Evolutionary conservation across 2,113 vertebrate genomes (phyloP).

Genomic region (Dendrocopos noguchii): DNA sequence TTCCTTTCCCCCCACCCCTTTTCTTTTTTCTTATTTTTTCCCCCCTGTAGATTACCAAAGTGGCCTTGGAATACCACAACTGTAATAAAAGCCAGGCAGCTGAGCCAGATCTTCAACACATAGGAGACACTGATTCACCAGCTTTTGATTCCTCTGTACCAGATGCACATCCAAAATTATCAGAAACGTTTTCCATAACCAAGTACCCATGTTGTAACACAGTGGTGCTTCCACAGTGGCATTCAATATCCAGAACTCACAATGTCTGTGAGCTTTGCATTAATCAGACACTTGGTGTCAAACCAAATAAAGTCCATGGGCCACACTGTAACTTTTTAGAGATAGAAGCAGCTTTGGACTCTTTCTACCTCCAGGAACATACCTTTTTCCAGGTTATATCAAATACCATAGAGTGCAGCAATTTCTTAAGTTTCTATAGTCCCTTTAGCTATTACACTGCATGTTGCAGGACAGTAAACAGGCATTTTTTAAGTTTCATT

Average conservation of each 20-base stretch:
- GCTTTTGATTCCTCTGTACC: conserved; percentile 21
- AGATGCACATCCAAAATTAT: neutral
- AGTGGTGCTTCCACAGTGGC: conserved; percentile 77
- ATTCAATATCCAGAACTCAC: conserved; percentile 73
- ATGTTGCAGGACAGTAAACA: conserved; percentile 85
- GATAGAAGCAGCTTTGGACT: conserved; percentile 80
- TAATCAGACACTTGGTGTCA: conserved; percentile 66
- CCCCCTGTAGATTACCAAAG: conserved; percentile 83
- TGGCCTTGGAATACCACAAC: conserved; percentile 91
- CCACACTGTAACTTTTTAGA: conserved; percentile 76
- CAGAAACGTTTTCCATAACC: neutral
- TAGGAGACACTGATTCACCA: conserved; percentile 30
- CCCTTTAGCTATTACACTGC: conserved; percentile 87
- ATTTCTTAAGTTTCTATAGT: conserved; percentile 85
- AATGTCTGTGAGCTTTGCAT: conserved; percentile 90
- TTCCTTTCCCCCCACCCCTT: neutral
- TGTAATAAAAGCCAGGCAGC: conserved; percentile 77
- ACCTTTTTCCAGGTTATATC: conserved; percentile 74
- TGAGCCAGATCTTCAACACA: conserved; percentile 45
- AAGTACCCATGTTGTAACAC: conserved; percentile 86
- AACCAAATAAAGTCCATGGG: conserved; percentile 62
- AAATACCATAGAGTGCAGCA: conserved; percentile 79
- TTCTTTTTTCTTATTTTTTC: neutral
- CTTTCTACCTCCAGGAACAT: conserved; percentile 83
- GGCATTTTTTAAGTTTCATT: conserved; percentile 60